Conservation (phyloP, 2,113 vertebrate species). For the Hirundichthys speculiger region DNA sequence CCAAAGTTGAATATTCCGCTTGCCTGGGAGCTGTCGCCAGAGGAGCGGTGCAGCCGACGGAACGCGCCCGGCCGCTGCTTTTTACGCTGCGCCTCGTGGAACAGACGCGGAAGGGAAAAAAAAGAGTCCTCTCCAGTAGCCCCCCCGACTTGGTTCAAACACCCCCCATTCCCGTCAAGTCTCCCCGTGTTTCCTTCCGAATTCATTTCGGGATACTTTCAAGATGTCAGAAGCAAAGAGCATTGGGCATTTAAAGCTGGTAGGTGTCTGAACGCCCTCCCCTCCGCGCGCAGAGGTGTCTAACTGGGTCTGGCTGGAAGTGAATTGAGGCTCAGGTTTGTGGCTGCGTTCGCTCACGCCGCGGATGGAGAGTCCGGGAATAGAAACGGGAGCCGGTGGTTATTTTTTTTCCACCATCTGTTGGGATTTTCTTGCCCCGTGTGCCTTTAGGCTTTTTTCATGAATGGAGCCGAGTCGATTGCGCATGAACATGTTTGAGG, state of each 20-base stretch:
- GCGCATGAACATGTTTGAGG: slow-evolving; percentile 42
- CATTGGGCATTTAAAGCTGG: slow-evolving; percentile 80
- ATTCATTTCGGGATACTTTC: slow-evolving; percentile 67
- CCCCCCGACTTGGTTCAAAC: neutral
- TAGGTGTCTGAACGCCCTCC: slow-evolving; percentile 74
- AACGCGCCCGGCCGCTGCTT: slow-evolving; percentile 37
- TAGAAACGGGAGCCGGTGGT: slow-evolving; percentile 21
- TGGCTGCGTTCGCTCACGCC: slow-evolving; percentile 26
- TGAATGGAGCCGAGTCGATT: slow-evolving; percentile 22
- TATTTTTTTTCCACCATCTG: slow-evolving; percentile 5
- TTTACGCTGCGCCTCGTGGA: slow-evolving; percentile 32
- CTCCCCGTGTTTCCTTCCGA: slow-evolving; percentile 35
- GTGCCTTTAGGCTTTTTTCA: slow-evolving; percentile 18
- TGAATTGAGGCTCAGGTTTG: slow-evolving; percentile 22
- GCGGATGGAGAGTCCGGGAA: slow-evolving; percentile 26
- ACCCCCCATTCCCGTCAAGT: neutral
- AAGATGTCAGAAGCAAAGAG: slow-evolving; percentile 81
- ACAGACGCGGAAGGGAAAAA: slow-evolving; percentile 3
- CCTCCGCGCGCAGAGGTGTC: slow-evolving; percentile 34
- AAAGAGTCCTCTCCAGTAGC: slow-evolving; percentile 11
- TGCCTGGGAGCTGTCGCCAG: slow-evolving; percentile 60
- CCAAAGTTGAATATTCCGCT: slow-evolving; percentile 75
- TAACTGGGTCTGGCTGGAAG: slow-evolving; percentile 27
- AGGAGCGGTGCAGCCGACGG: slow-evolving; percentile 53
- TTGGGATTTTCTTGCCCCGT: slow-evolving; percentile 32